A percentile compares a stretch with the other conserved stretches of the same genome.
These are phyloP conservation scores for Dicycla oo DNA, from an alignment of 2,888 invertebrate genomes.

Conservation along the genomic window DNA sequence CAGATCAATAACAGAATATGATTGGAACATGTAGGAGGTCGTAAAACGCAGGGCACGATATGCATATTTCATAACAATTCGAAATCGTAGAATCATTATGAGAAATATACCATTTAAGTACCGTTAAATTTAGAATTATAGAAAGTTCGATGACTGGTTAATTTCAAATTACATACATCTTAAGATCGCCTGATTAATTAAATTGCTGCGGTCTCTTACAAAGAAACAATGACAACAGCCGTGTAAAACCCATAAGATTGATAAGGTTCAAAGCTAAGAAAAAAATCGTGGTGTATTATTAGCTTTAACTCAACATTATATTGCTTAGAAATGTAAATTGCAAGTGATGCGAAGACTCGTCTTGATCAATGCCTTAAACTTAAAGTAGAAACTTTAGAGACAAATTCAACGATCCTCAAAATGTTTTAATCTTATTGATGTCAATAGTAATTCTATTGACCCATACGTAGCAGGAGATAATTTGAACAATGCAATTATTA, in stretches of 20 bases:
- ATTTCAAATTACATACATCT: conserved; percentile 48
- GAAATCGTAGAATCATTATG: conserved; percentile 33
- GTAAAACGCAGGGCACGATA: conserved; percentile 20
- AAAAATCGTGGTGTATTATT: background rate
- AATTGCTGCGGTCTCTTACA: conserved; percentile 37
- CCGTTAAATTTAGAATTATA: conserved; percentile 51
- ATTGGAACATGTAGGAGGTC: conserved; percentile 15
- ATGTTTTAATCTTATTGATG: background rate
- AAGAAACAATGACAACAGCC: conserved; percentile 38
- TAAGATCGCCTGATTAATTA: conserved; percentile 49
- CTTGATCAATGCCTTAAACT: background rate
- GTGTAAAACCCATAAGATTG: conserved; percentile 11
- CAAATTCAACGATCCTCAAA: background rate
- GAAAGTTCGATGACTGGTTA: conserved; percentile 52
- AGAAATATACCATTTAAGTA: conserved; percentile 41
- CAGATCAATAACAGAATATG: conserved; percentile 12
- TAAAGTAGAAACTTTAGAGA: too few relatives aligned
- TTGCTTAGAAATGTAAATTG: background rate
- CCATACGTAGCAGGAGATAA: too few relatives aligned
- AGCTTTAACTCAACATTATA: background rate
- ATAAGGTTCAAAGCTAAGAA: background rate
- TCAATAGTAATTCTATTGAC: background rate
- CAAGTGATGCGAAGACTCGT: background rate
- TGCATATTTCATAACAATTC: conserved; percentile 32
- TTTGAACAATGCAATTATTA: background rate